Base-by-base conservation (phyloP, 2,113 vertebrate genomes). In the Ariopsis seemanni region DNA sequence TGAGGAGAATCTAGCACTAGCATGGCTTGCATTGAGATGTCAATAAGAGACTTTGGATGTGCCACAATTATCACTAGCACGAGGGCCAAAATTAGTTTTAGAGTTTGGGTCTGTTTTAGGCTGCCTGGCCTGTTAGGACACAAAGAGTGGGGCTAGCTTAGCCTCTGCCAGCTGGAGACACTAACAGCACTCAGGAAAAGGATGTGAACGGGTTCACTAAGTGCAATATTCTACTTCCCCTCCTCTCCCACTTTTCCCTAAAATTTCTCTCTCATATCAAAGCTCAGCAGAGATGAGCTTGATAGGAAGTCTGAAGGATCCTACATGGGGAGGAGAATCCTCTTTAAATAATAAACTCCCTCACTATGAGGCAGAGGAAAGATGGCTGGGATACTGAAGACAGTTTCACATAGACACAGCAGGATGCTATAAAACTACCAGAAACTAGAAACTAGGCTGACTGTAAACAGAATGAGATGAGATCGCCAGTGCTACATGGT, bases 341-440 rank as follows among this genome's bases (percentile, higher is more conserved):
- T 86, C 85, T 88, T 91, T 89, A 89, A 89, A 90, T 86, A 90
- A 90, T 91, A 91, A 90, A 91, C 91, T 89, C 88, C 88, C 86
- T 86, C 27, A 67, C 84, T 82, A 63, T 77, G 71, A 48, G 62
- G 85, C 88, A 89, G 86, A 85, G 71, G 62, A 69, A 11, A 60
- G 69, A 71, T 60, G 72, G 63, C 53, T 57, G 27, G 18, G 34
- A 89, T 34, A 84, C 62, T 86, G 84, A 82, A 85, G 83, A 88
- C 77, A 52, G 89, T 67, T 85, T 89, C 71, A 83, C n/a, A 65
- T n/a, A 50, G 78, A 90, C 65, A 88, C 85, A 90, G 82, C 57
- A 75, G 75, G 86, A 87, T 72, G 84, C 89, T 87, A 83, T 90
- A 88, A 91, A 92, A 89, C 84, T 62, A 86, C 75, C 72, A 79